phyloP scores from a whole-genome alignment of 2,113 vertebrate species.

The Myotis davidii region DNA sequence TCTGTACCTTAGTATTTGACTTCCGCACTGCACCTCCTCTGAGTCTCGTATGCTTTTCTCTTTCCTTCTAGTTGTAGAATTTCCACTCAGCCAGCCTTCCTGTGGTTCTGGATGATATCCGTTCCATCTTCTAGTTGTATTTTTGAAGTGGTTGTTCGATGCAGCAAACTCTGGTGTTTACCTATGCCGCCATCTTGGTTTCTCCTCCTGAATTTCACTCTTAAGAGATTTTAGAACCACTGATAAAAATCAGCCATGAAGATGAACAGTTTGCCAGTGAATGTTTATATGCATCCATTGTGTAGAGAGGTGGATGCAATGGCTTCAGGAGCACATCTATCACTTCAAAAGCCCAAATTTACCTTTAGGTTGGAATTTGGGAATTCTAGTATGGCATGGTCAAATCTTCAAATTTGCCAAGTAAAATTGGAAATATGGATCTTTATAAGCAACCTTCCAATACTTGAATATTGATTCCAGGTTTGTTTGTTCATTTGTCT shows the following conservation, averaged over 20 bases:
- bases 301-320: rapidly evolving
- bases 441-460: neutral
- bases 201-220: neutral
- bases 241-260: neutral
- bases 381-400: neutral
- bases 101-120: too few relatives aligned
- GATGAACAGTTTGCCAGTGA: neutral
- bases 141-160: too few relatives aligned
- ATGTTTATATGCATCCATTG: neutral
- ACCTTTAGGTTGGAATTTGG: neutral
- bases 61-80: too few relatives aligned
- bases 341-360: neutral
- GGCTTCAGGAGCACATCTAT: neutral
- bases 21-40: too few relatives aligned
- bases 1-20: too few relatives aligned
- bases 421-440: neutral
- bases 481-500: neutral
- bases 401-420: neutral
- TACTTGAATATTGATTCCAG: neutral
- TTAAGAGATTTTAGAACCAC: neutral
- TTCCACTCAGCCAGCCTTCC: too few relatives aligned
- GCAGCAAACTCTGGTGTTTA: too few relatives aligned
- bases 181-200: too few relatives aligned
- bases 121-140: too few relatives aligned
- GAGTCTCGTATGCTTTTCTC: too few relatives aligned